Evolutionary conservation across 2,888 invertebrate genomes (phyloP).

Genomic region (Therioaphis trifolii): DNA sequence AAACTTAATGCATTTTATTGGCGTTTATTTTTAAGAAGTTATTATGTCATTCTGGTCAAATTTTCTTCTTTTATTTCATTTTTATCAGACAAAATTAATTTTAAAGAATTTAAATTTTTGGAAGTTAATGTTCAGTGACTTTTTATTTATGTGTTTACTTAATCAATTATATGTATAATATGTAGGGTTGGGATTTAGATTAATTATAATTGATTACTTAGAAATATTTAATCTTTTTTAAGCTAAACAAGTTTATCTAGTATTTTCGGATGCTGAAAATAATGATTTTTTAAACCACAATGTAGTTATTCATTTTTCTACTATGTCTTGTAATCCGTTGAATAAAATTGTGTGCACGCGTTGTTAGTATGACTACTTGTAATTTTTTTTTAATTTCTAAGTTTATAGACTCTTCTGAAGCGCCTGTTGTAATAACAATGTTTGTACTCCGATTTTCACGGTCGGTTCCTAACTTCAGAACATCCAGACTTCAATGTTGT

Average conservation of each 20-base stretch:
- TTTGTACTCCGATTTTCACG: constrained; percentile 58
- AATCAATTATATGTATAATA: constrained; percentile 7
- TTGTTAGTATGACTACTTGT: constrained; percentile 53
- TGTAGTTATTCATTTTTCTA: background rate
- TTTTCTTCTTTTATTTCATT: background rate
- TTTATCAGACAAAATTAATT: background rate
- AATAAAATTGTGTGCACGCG: constrained; percentile 26
- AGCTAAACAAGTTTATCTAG: background rate
- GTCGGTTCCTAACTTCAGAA: constrained; percentile 58
- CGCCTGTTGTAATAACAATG: constrained; percentile 53
- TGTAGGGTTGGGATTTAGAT: constrained; percentile 21
- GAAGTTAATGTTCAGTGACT: too few relatives aligned
- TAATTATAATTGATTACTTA: background rate
- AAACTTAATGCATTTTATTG: too few relatives aligned
- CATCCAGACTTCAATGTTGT: constrained; percentile 52
- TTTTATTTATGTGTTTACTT: constrained; percentile 26
- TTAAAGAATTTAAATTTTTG: too few relatives aligned
- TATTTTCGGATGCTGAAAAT: constrained; percentile 14
- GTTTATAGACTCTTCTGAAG: constrained; percentile 58
- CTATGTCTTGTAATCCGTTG: background rate
- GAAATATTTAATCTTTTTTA: background rate
- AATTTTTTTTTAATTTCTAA: constrained; percentile 59
- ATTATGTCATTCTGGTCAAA: too few relatives aligned
- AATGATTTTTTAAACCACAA: background rate
- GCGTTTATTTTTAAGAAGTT: too few relatives aligned